A percentile compares a stretch with the other conserved stretches of the same genome.
Conservation (phyloP, 2,888 invertebrate species). For the Euzophera pinguis region DNA sequence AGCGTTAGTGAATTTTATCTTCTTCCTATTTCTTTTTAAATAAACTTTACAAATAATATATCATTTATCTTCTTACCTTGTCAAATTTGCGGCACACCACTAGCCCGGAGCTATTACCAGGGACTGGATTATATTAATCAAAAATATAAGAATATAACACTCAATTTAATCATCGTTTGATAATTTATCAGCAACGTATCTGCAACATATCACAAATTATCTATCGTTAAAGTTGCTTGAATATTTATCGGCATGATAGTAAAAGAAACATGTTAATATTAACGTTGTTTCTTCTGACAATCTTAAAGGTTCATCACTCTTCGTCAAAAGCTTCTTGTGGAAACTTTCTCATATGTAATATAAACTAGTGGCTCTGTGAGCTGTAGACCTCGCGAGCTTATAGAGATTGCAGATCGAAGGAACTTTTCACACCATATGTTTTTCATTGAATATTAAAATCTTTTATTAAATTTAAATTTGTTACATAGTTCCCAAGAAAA, state of each 20-base stretch:
- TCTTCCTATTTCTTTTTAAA: too few relatives aligned
- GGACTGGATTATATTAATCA: constrained; percentile 54
- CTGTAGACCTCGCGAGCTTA: too few relatives aligned
- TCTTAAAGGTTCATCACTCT: background rate
- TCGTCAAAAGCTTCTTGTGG: background rate
- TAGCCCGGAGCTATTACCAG: constrained; percentile 29
- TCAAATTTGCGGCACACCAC: constrained; percentile 29
- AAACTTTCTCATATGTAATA: too few relatives aligned
- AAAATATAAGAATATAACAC: constrained; percentile 51
- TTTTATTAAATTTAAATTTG: too few relatives aligned
- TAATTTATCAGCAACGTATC: constrained; percentile 37
- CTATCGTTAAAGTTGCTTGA: background rate
- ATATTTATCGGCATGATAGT: constrained; percentile 9
- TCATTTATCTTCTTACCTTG: constrained; percentile 34
- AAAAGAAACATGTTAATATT: background rate
- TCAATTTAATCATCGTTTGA: constrained; percentile 37
- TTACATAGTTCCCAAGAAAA: too few relatives aligned
- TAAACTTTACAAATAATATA: too few relatives aligned
- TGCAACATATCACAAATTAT: constrained; percentile 12
- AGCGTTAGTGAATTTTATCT: too few relatives aligned
- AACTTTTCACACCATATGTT: too few relatives aligned
- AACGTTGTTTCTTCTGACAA: too few relatives aligned
- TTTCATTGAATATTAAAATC: too few relatives aligned
- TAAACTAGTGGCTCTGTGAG: too few relatives aligned
- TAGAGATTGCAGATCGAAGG: too few relatives aligned